Evolutionary conservation across 2,888 invertebrate species (phyloP), one percentile per base, ranked within the genome.

Genomic region (Octodonta nipae): DNA sequence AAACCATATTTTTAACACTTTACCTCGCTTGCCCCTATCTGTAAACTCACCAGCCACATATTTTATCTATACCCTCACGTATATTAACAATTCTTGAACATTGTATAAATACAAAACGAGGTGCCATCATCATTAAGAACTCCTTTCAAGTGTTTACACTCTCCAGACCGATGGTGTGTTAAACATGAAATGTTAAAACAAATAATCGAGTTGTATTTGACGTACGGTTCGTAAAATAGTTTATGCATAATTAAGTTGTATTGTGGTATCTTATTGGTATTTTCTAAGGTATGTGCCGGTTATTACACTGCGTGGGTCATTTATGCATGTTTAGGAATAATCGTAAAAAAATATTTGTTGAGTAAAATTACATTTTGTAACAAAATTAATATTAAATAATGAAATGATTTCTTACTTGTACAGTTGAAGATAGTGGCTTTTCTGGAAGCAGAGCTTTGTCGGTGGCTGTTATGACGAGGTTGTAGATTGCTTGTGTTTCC

Each of bases 391-490:
- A n/a, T n/a, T n/a, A n/a, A n/a, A n/a, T n/a, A n/a, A n/a, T n/a
- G n/a, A n/a, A n/a, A n/a, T n/a, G n/a, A n/a, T 20, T 11, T 32
- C 51, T 51, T 51, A 81, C 87, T 78, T 89, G 87, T 5, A 85
- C 85, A 20, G 84, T 86, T 10, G 87, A 84, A 12, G 87, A 85
- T 30, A 89, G 67, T 34, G 77, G 70, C 32, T 75, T 76, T 50
- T 79, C 76, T 15, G 78, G 77, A 40, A 73, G 70, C 44, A 67
- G 66, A 6, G 89, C 87, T 58, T 78, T 77, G 63, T 93, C 93
- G 32, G 73, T 78, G 16, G 91, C 93, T 31, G 80, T 79, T 27
- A 95, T 77, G 24, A 84, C 75, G 49, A 95, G 67, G 58, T 79
- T 85, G 66, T 92, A 93, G 14, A 76, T 67, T 8, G 79, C 73